These are phyloP conservation scores for Marasmarcha lunaedactyla DNA, from an alignment of 2,888 invertebrate genomes.

Conservation along the genomic window DNA sequence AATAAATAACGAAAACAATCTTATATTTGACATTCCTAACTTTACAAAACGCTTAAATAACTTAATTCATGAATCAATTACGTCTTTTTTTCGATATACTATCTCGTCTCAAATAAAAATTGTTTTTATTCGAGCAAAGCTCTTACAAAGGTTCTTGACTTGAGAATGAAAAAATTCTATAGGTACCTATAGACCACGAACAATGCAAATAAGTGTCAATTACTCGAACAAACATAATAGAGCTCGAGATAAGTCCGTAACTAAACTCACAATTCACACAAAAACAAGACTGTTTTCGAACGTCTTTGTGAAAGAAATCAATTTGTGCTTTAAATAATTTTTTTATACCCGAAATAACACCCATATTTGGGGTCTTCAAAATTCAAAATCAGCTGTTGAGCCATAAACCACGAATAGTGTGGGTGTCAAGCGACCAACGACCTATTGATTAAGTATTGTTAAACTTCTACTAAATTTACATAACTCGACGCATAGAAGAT, in stretches of 20 bases:
- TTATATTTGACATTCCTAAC: too few relatives aligned
- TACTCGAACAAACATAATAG: slow-evolving; percentile 37
- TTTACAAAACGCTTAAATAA: too few relatives aligned
- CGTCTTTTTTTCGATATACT: too few relatives aligned
- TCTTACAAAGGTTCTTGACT: slow-evolving; percentile 41
- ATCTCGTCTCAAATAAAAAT: too few relatives aligned
- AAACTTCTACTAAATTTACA: slow-evolving; percentile 57
- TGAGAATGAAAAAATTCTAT: slow-evolving; percentile 32
- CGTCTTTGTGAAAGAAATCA: too few relatives aligned
- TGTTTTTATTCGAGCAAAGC: slow-evolving; percentile 36
- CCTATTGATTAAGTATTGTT: slow-evolving; percentile 52
- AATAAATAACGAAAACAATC: too few relatives aligned
- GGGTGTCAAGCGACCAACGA: slow-evolving; percentile 47
- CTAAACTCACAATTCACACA: too few relatives aligned
- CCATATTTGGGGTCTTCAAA: not conserved
- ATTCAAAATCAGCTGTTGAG: not conserved
- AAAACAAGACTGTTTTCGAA: too few relatives aligned
- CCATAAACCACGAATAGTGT: slow-evolving; percentile 22
- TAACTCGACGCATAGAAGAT: slow-evolving; percentile 57
- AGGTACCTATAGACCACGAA: slow-evolving; percentile 25
- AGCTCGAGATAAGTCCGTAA: slow-evolving; percentile 6
- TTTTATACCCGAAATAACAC: too few relatives aligned
- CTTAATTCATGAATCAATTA: too few relatives aligned
- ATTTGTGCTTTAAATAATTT: too few relatives aligned
- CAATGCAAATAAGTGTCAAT: slow-evolving; percentile 44